Conservation (phyloP, 2,797 vertebrate genomes). For the Enteromius thamalakanensis region DNA sequence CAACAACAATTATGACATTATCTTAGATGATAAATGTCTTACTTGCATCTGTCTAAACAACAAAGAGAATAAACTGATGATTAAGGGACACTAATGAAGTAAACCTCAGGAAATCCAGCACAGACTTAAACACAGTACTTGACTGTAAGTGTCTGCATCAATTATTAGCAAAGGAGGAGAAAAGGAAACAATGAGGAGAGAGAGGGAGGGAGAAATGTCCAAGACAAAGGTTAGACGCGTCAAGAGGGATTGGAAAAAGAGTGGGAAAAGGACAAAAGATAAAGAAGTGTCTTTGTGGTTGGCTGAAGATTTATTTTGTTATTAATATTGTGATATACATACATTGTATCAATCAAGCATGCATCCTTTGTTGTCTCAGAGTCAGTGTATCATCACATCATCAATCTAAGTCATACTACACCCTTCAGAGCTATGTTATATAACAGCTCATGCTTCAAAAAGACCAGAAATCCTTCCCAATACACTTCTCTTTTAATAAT, state of each 20-base stretch:
- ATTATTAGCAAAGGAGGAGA: conserved; percentile 41
- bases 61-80: not conserved
- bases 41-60: not conserved
- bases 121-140: not conserved
- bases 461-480: conserved; percentile 9
- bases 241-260: not conserved
- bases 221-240: conserved; percentile 6
- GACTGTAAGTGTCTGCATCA: conserved; percentile 40
- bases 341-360: not conserved
- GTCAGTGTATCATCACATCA: no score
- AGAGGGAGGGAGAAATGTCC: not conserved
- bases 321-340: not conserved
- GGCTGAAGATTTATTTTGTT: not conserved
- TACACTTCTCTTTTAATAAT: not conserved
- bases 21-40: not conserved
- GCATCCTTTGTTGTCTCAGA: not conserved
- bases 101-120: conserved; percentile 21
- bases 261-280: not conserved
- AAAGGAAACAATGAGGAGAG: conserved; percentile 7
- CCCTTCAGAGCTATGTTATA: conserved; percentile 1
- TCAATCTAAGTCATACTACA: not conserved
- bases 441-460: conserved; percentile 21
- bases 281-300: not conserved
- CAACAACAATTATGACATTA: not conserved
- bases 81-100: conserved; percentile 17